Evolutionary conservation across 2,797 vertebrate species (phyloP).

Genomic region (Meriones psammophilus): DNA sequence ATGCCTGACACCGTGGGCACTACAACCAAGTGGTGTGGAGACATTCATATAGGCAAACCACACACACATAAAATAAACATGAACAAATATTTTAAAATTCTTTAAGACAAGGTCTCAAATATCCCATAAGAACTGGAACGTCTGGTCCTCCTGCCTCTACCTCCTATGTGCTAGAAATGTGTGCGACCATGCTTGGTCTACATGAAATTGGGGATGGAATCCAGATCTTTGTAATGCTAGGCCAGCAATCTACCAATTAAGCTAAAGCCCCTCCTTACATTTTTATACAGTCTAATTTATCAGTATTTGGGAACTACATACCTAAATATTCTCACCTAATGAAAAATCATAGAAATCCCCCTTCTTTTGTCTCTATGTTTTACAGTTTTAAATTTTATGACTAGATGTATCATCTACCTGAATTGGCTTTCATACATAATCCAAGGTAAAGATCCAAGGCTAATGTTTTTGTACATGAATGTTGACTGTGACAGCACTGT

Average conservation of each 20-base stretch:
- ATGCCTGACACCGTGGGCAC: too few species aligned
- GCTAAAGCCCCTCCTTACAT: background rate
- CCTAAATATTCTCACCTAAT: constrained; percentile 54
- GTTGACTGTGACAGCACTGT: background rate
- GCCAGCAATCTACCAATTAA: background rate
- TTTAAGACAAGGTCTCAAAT: background rate
- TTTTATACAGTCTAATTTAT: constrained; percentile 20
- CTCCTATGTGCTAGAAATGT: background rate
- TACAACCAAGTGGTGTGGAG: background rate
- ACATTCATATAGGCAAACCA: background rate
- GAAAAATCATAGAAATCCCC: constrained; percentile 24
- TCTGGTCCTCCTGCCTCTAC: background rate
- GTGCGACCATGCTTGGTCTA: background rate
- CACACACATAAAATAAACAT: background rate
- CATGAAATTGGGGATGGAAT: background rate
- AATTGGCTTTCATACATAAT: constrained; percentile 34
- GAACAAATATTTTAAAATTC: background rate
- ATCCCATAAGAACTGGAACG: background rate
- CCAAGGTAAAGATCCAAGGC: background rate
- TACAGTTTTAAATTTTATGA: constrained; percentile 60
- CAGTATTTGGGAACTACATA: background rate
- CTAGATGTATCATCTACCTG: constrained; percentile 26
- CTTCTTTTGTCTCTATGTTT: constrained; percentile 44
- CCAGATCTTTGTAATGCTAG: background rate
- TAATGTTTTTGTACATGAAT: background rate